phyloP scores from a whole-genome alignment of 2,797 vertebrate species.

The Pterois miles region DNA sequence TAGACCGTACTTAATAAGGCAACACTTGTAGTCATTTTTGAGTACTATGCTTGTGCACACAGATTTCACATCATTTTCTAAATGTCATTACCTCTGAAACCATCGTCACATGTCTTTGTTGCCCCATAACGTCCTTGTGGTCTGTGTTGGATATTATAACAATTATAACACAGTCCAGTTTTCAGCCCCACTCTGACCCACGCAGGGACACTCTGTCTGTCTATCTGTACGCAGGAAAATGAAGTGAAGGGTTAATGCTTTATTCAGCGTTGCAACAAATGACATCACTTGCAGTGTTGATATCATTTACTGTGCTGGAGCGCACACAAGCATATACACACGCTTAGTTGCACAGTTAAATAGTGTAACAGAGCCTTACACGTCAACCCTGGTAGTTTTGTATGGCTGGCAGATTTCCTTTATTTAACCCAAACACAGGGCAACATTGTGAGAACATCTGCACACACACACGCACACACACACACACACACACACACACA shows the following conservation, averaged over 20 bases:
- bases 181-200: neutral
- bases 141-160: neutral
- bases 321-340: slow-evolving; percentile 59
- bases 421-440: slow-evolving; percentile 82
- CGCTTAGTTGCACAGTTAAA: slow-evolving; percentile 75
- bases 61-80: neutral
- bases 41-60: neutral
- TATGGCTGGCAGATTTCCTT: slow-evolving; percentile 82
- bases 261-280: slow-evolving; percentile 64
- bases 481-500: slow-evolving; percentile 52
- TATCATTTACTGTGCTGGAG: slow-evolving; percentile 68
- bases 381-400: slow-evolving; percentile 67
- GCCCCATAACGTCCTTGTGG: neutral
- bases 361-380: slow-evolving; percentile 73
- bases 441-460: slow-evolving; percentile 75
- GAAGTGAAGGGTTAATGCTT: slow-evolving; percentile 42
- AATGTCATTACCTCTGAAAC: neutral
- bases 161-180: neutral
- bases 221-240: neutral
- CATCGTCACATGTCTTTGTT: neutral
- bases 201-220: neutral
- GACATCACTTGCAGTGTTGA: slow-evolving; percentile 61
- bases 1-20: neutral
- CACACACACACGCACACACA: slow-evolving; percentile 45
- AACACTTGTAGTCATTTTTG: slow-evolving; percentile 5